Conservation (phyloP, 1,140 invertebrate species). For the Diachasmimorpha longicaudata region DNA sequence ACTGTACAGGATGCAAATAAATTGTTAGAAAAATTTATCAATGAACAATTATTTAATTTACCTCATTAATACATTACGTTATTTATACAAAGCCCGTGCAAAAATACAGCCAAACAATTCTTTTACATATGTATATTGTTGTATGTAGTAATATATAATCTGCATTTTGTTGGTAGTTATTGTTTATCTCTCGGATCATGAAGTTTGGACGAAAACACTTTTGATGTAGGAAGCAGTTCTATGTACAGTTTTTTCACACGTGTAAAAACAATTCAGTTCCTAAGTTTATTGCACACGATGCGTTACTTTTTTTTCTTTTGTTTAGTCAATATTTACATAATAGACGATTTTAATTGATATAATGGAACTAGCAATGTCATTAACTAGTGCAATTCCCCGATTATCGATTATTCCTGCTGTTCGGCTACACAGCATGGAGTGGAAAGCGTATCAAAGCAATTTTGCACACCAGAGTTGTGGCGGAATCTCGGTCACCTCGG, state of each 20-base stretch:
- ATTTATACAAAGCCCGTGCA: constrained; percentile 63
- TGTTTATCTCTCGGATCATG: neutral
- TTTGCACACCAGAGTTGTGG: neutral
- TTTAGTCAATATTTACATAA: neutral
- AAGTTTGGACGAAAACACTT: constrained; percentile 4
- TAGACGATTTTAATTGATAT: neutral
- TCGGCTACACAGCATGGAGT: neutral
- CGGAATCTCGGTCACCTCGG: constrained; percentile 24
- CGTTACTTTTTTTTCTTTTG: neutral
- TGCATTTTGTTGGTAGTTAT: constrained; percentile 11
- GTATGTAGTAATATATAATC: constrained; percentile 18
- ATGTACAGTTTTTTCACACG: neutral
- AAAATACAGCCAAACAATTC: constrained; percentile 56
- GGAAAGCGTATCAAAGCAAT: neutral
- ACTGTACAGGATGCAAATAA: neutral
- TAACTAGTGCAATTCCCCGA: neutral
- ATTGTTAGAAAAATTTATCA: neutral
- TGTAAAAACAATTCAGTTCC: constrained; percentile 4
- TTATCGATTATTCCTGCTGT: neutral
- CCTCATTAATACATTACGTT: constrained; percentile 45
- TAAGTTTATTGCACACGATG: neutral
- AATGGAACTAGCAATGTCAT: neutral
- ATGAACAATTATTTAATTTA: constrained; percentile 25
- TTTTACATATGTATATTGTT: constrained; percentile 16
- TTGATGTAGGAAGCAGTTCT: neutral